Evolutionary conservation across 2,888 invertebrate species (phyloP), one percentile per base, ranked within the genome.

Genomic region (Antitype chi): DNA sequence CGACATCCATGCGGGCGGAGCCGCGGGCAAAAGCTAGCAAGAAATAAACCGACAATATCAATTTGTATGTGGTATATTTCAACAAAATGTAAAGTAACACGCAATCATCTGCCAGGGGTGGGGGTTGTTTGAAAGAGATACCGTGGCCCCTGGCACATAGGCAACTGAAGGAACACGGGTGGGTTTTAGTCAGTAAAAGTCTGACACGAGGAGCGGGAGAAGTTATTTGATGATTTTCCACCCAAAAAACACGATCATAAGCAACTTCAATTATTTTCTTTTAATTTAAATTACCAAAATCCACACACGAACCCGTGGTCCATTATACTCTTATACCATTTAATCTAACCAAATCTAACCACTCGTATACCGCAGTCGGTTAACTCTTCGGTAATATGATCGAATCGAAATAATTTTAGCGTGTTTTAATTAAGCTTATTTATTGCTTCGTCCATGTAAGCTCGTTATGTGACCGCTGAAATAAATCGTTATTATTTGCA

Each of bases 401-500:
- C 59, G 25, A 74, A 76, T 68, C 43, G 74, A 70, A 74, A 78
- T 75, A 66, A 78, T 80, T 80, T 80, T 81, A 76, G 60, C 73
- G 53, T 68, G 81, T 84, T 80, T 79, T 75, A 76, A 78, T 81
- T 69, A 74, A 52, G 67, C 63, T 81, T 88, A 88, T 91, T 89
- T 88, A 88, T 69, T 79, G 86, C 86, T 88, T 87, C 84, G 85
- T 78, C 75, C 81, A 82, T 85, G 85, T 88, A 90, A 90, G 84
- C 89, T 91, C 89, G 92, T 92, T 91, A 90, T 85, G 79, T 85
- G 77, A 85, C 88, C 88, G 77, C 84, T 89, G 90, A 90, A 74
- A 92, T 93, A 90, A 87, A 92, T 90, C 47, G 28, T 49, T 71
- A 78, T 92, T 88, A 91, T 89, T 78, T 63, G 52, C 23, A 62